Evolutionary conservation across 2,888 invertebrate species (phyloP).

Genomic region (Melanostoma mellinum): DNA sequence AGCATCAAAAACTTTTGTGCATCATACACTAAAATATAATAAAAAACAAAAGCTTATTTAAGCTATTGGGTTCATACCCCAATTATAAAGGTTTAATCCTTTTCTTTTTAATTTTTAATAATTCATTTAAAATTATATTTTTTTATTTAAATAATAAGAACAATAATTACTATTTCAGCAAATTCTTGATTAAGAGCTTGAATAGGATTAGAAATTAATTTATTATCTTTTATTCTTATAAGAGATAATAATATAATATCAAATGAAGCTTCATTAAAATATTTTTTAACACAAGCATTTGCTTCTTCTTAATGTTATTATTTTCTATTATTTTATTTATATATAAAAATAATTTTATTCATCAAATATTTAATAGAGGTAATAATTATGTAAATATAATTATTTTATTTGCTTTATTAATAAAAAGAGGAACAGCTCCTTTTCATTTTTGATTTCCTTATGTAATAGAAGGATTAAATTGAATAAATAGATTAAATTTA

Average conservation of each 20-base stretch:
- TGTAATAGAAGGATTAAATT: slow-evolving; percentile 84
- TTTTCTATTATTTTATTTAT: slow-evolving; percentile 78
- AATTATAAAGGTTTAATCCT: slow-evolving; percentile 82
- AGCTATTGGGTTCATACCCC: slow-evolving; percentile 83
- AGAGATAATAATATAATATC: slow-evolving; percentile 82
- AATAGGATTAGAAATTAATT: slow-evolving; percentile 86
- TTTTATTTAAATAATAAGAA: slow-evolving; percentile 82
- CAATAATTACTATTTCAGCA: slow-evolving; percentile 83
- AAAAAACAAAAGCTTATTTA: slow-evolving; percentile 84
- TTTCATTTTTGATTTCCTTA: slow-evolving; percentile 85
- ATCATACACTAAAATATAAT: slow-evolving; percentile 85
- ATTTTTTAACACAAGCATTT: slow-evolving; percentile 85
- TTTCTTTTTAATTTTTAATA: slow-evolving; percentile 83
- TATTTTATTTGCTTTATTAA: slow-evolving; percentile 81
- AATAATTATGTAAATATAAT: slow-evolving; percentile 77
- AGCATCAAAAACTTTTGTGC: slow-evolving; percentile 86
- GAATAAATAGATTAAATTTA: slow-evolving; percentile 84
- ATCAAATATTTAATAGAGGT: slow-evolving; percentile 77
- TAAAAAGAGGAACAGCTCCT: slow-evolving; percentile 84
- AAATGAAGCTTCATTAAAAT: slow-evolving; percentile 85
- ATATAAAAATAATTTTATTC: slow-evolving; percentile 70
- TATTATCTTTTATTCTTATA: slow-evolving; percentile 85
- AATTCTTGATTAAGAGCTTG: slow-evolving; percentile 83
- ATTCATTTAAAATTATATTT: slow-evolving; percentile 83
- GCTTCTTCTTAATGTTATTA: slow-evolving; percentile 84